Evolutionary conservation across 53 echinoderm and acorn worm genomes (phyloP).

Genomic region (Henricia sp.): DNA sequence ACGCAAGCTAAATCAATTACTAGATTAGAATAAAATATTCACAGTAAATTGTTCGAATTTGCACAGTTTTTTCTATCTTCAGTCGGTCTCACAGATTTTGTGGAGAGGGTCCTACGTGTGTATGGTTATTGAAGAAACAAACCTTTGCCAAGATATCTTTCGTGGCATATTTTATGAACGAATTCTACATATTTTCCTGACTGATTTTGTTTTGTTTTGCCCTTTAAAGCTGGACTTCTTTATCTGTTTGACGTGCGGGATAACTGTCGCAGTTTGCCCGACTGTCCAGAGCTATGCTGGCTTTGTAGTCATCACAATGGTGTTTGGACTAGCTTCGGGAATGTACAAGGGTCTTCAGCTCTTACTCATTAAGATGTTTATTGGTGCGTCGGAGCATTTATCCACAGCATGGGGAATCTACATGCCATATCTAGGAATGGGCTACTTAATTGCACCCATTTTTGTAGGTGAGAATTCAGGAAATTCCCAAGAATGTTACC

Average conservation of each 20-base stretch:
- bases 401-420: background rate
- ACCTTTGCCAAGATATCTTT: too few species aligned
- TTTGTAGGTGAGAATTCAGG: slow-evolving; percentile 22
- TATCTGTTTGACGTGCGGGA: background rate
- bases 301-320: background rate
- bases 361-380: slow-evolving; percentile 9
- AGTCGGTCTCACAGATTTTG: too few species aligned
- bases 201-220: too few species aligned
- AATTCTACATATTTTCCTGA: too few species aligned
- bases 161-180: too few species aligned
- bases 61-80: too few species aligned
- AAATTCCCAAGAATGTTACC: background rate
- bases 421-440: slow-evolving; percentile 27
- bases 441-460: slow-evolving; percentile 15
- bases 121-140: too few species aligned
- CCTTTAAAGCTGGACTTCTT: background rate
- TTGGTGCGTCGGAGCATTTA: slow-evolving; percentile 8
- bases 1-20: too few species aligned
- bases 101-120: too few species aligned
- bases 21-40: too few species aligned
- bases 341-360: background rate
- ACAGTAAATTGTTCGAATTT: too few species aligned
- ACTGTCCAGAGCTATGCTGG: background rate
- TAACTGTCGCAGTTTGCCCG: background rate
- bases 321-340: slow-evolving; percentile 20